Evolutionary conservation across 2,797 vertebrate genomes (phyloP), one percentile per base, ranked within the genome.

Genomic region (Tarsius wallacei): DNA sequence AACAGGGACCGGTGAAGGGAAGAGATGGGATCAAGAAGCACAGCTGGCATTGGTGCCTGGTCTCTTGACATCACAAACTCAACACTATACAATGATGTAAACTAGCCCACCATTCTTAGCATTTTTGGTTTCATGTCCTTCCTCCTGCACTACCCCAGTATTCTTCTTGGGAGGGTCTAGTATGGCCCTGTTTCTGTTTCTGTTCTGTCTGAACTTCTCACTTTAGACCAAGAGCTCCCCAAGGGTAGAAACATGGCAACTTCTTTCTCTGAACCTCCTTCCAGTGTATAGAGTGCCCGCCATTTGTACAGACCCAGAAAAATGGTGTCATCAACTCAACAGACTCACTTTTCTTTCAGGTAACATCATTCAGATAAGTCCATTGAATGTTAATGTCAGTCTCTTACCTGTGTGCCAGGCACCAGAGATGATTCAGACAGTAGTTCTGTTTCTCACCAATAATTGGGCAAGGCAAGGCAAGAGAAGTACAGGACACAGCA

Each of bases 291-390:
- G 47, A 83, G 13, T 74, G 16, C 57, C 42, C 42, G 74, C 17
- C 80, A 28, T 77, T 93, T 90, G 33, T 71, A 64, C 11, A 84
- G 47, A 16, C 36, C 82, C 63, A 36, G 76, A 68, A 24, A 91
- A 93, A 71, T 66, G 59, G 31, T 78, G 51, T 22, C 24, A 71
- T 33, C 53, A 33, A 57, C 71, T 49, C 57, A 74, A 82, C 42
- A 59, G 89, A 86, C 59, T 91, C 42, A 16, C 84, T 15, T 87
- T 86, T 70, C 24, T 93, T 96, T 57, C 64, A 87, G 26, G 31
- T 71, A 77, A 87, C 31, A 82, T 63, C 74, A 42, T 77, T 92
- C 76, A 85, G 82, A 87, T 78, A 5, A 81, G 31, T 71, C 61
- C 36, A 49, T 70, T 42, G 63, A 53, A 73, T 77, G 42, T 83